These are phyloP conservation scores for Nephrotoma flavescens DNA, from an alignment of 2,888 invertebrate species.

Conservation along the genomic window DNA sequence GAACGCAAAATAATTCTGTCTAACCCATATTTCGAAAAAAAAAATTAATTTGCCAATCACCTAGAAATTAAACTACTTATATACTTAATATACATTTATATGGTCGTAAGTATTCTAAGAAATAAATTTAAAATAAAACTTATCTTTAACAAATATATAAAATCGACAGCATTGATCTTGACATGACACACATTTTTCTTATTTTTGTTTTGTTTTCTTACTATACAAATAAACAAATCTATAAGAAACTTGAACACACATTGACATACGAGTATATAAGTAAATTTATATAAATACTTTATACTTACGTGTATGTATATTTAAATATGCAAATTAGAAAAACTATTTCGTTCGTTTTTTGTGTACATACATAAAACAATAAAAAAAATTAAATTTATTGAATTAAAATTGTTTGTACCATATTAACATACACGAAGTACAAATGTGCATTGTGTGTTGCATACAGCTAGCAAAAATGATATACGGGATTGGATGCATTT, in stretches of 20 bases:
- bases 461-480: background rate
- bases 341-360: background rate
- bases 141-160: background rate
- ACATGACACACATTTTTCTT: background rate
- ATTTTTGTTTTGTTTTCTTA: background rate
- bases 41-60: background rate
- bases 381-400: background rate
- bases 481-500: background rate
- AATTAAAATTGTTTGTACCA: background rate
- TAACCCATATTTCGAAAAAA: background rate
- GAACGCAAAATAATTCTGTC: background rate
- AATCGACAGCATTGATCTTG: background rate
- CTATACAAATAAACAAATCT: background rate
- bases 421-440: background rate
- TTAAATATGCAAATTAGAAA: background rate
- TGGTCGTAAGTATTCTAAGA: background rate
- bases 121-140: background rate
- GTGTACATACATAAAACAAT: background rate
- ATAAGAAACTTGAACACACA: background rate
- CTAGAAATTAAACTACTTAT: background rate
- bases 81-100: background rate
- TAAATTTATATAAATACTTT: background rate
- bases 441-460: background rate
- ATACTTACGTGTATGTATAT: background rate
- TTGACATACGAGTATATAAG: background rate